Evolutionary conservation across 2,797 vertebrate species (phyloP).

Genomic region (Nannoperca australis): DNA sequence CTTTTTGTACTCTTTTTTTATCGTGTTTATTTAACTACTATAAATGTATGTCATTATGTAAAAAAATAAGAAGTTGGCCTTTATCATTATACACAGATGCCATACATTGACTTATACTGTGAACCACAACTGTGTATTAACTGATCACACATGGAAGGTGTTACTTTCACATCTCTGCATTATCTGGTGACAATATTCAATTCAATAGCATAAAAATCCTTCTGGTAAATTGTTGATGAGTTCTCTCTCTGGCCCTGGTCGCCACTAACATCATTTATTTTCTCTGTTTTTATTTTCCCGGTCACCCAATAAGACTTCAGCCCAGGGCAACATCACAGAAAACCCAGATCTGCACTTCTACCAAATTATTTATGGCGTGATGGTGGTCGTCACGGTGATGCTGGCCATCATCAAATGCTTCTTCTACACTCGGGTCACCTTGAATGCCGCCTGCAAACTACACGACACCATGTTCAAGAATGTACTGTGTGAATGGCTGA

Average conservation of each 20-base stretch:
- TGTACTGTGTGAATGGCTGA: slow-evolving; percentile 61
- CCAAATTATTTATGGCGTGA: slow-evolving; percentile 79
- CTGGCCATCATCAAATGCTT: slow-evolving; percentile 79
- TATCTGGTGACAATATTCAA: neutral
- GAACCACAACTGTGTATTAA: neutral
- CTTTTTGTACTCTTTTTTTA: neutral
- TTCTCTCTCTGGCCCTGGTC: neutral
- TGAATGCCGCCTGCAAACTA: slow-evolving; percentile 81
- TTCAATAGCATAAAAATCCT: neutral
- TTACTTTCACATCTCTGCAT: neutral
- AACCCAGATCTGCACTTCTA: slow-evolving; percentile 80
- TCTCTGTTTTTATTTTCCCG: slow-evolving; percentile 4
- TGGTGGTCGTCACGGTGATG: slow-evolving; percentile 61
- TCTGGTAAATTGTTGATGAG: neutral
- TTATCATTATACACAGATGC: neutral
- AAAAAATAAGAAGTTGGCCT: neutral
- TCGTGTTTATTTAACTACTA: neutral
- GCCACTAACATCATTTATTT: neutral
- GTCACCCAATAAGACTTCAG: slow-evolving; percentile 12
- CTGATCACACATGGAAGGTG: too few relatives aligned
- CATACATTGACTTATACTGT: neutral
- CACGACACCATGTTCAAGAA: slow-evolving; percentile 86
- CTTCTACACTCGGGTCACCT: slow-evolving; percentile 80
- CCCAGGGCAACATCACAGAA: slow-evolving; percentile 53
- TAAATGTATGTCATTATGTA: too few relatives aligned